These are phyloP conservation scores for Arenaria interpres DNA, from an alignment of 2,113 vertebrate species.

Conservation along the genomic window DNA sequence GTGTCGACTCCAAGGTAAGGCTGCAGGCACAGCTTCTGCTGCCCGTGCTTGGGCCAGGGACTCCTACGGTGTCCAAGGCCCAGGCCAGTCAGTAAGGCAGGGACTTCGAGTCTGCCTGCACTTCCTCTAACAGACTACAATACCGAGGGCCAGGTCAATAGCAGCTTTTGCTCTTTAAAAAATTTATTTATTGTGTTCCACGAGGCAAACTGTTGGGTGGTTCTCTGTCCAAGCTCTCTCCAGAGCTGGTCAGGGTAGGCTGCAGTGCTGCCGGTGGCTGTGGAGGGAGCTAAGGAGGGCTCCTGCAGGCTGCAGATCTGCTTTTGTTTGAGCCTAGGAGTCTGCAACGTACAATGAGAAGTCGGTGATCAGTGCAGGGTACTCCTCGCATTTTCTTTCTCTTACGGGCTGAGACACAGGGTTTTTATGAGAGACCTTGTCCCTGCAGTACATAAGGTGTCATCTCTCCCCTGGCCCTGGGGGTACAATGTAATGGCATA, in stretches of 20 bases:
- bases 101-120: neutral
- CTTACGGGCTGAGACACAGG: neutral
- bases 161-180: neutral
- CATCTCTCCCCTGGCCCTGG: neutral
- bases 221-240: neutral
- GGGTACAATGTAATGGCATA: neutral
- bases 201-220: neutral
- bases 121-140: neutral
- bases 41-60: neutral
- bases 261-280: fast-evolving
- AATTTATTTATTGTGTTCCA: neutral
- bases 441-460: neutral
- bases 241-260: neutral
- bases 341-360: neutral
- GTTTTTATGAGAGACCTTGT: neutral
- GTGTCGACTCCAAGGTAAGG: fast-evolving
- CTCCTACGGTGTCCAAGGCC: neutral
- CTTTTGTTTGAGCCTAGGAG: neutral
- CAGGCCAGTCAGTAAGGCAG: neutral
- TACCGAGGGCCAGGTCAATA: neutral
- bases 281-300: neutral
- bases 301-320: neutral
- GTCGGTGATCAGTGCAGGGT: neutral
- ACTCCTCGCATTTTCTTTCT: neutral
- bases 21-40: neutral